Evolutionary conservation across 2,113 vertebrate genomes (phyloP).

Genomic region (Toxotes chatareus): DNA sequence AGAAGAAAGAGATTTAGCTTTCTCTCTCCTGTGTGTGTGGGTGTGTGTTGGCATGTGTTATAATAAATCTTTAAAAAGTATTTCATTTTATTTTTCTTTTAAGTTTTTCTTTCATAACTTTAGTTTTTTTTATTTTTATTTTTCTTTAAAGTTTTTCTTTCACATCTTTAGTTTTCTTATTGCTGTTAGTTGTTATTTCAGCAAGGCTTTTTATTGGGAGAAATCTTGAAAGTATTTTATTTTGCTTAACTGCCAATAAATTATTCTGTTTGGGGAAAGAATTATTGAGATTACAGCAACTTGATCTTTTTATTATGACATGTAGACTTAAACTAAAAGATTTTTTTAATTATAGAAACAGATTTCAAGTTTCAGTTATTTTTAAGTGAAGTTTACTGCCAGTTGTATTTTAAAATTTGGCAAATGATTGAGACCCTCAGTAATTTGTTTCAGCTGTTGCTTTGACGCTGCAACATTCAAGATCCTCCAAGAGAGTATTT

Average conservation of each 20-base stretch:
- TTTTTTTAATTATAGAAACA: background rate
- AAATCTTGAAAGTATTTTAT: background rate
- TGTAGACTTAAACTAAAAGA: background rate
- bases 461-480: background rate
- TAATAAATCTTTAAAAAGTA: slow-evolving; percentile 7
- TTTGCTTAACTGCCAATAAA: background rate
- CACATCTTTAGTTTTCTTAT: background rate
- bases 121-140: background rate
- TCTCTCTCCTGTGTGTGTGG: background rate
- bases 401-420: slow-evolving; percentile 1
- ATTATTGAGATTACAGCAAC: slow-evolving; percentile 10
- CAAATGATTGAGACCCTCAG: background rate
- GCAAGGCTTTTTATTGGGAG: background rate
- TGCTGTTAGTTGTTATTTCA: background rate
- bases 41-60: background rate
- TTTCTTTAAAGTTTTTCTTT: slow-evolving; percentile 3
- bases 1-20: background rate
- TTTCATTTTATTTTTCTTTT: background rate
- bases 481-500: background rate
- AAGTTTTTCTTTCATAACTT: background rate
- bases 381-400: background rate
- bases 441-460: slow-evolving; percentile 8
- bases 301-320: slow-evolving; percentile 6
- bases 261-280: slow-evolving; percentile 14
- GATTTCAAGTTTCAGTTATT: slow-evolving; percentile 4